Evolutionary conservation across 2,113 vertebrate genomes (phyloP).

Genomic region (Dasypus novemcinctus): DNA sequence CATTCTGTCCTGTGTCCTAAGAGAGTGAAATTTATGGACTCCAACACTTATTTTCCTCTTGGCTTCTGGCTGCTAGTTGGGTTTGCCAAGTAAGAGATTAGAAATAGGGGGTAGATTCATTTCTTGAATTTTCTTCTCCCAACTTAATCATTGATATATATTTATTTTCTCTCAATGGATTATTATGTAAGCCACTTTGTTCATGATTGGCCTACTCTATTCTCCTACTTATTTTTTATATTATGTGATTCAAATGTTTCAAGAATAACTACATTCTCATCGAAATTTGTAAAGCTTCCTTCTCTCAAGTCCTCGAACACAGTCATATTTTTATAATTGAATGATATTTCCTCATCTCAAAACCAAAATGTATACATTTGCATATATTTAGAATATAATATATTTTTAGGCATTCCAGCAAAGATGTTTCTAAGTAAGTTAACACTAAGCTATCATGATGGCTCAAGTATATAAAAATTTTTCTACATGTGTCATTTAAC

Average conservation of each 20-base stretch:
- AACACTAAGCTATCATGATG: neutral
- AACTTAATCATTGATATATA: neutral
- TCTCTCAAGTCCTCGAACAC: neutral
- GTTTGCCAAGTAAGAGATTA: neutral
- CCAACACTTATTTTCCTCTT: neutral
- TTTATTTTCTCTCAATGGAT: neutral
- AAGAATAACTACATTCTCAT: slow-evolving; percentile 4
- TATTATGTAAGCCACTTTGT: neutral
- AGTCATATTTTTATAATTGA: neutral
- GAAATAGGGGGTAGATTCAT: neutral
- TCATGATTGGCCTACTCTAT: neutral
- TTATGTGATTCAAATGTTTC: neutral
- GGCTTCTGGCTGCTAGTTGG: neutral
- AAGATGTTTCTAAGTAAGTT: neutral
- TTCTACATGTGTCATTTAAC: neutral
- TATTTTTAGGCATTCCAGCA: neutral
- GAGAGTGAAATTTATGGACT: neutral
- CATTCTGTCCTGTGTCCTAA: neutral
- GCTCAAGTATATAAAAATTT: neutral
- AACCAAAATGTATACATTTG: neutral
- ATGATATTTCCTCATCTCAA: neutral
- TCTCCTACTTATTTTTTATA: neutral
- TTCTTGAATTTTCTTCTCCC: neutral
- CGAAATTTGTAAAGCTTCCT: neutral
- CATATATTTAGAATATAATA: neutral